Conservation (phyloP, 2,797 vertebrate species). For the Linurgus olivaceus region DNA sequence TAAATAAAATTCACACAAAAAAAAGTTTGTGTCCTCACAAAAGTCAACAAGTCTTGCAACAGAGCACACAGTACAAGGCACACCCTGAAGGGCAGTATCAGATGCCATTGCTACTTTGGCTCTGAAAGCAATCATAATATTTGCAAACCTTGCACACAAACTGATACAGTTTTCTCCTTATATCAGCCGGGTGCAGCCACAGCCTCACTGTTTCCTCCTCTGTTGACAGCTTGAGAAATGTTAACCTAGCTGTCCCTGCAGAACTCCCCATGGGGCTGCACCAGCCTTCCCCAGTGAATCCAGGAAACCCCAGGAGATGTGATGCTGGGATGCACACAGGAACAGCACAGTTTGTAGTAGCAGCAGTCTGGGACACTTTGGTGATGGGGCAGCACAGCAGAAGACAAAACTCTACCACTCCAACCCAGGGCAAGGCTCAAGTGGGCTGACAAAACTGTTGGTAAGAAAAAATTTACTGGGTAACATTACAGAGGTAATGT, state of each 20-base stretch:
- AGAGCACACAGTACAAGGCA: neutral
- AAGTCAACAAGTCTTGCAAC: neutral
- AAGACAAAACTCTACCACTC: neutral
- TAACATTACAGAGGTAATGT: accelerated
- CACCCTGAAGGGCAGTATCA: neutral
- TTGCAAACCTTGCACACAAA: neutral
- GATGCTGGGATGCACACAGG: accelerated
- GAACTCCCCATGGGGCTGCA: accelerated
- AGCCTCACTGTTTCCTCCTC: accelerated
- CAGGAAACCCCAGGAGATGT: neutral
- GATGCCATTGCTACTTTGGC: neutral
- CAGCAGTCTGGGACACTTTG: neutral
- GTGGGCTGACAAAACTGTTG: neutral
- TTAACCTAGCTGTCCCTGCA: neutral
- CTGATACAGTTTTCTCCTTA: neutral
- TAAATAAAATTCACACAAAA: neutral
- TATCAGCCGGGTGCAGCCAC: neutral
- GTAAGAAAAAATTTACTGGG: neutral
- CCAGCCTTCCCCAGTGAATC: neutral
- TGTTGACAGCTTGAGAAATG: accelerated
- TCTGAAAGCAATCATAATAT: neutral
- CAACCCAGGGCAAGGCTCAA: neutral
- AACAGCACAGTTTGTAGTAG: neutral
- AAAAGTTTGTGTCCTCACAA: neutral
- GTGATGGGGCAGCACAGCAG: neutral